These are phyloP conservation scores for Augochlora pura DNA, from an alignment of 1,140 invertebrate genomes.

Conservation along the genomic window DNA sequence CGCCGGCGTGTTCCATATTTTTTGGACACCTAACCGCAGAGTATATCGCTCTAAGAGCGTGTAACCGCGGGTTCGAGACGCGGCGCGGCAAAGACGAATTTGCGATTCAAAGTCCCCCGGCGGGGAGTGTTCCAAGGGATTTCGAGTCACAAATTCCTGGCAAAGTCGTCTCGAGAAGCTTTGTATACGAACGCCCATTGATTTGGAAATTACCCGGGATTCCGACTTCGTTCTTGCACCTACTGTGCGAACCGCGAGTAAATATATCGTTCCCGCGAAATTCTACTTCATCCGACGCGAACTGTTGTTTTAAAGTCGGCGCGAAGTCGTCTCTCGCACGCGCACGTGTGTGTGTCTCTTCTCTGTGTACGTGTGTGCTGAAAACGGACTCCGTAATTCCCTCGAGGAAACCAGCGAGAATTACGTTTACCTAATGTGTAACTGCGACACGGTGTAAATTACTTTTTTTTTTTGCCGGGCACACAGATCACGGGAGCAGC, in stretches of 20 bases:
- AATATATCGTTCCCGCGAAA: background rate
- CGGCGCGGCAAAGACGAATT: constrained; percentile 49
- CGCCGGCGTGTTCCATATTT: too few species aligned
- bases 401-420: too few species aligned
- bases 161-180: constrained; percentile 38
- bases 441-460: too few species aligned
- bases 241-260: background rate
- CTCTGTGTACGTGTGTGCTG: too few species aligned
- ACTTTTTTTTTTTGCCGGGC: too few species aligned
- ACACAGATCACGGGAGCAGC: too few species aligned
- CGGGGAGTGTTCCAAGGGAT: constrained; percentile 34
- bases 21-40: background rate
- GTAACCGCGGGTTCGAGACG: constrained; percentile 27
- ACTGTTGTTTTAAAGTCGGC: background rate
- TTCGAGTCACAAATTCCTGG: constrained; percentile 49
- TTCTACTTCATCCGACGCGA: background rate
- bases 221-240: background rate
- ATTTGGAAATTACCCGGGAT: constrained; percentile 55
- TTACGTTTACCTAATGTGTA: too few species aligned
- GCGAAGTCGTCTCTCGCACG: too few species aligned
- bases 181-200: constrained; percentile 45
- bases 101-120: constrained; percentile 61
- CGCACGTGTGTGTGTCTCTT: too few species aligned
- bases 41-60: background rate
- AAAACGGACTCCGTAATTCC: too few species aligned